phyloP scores from a whole-genome alignment of 1,140 invertebrate genomes.

The Cataglyphis hispanica region DNA sequence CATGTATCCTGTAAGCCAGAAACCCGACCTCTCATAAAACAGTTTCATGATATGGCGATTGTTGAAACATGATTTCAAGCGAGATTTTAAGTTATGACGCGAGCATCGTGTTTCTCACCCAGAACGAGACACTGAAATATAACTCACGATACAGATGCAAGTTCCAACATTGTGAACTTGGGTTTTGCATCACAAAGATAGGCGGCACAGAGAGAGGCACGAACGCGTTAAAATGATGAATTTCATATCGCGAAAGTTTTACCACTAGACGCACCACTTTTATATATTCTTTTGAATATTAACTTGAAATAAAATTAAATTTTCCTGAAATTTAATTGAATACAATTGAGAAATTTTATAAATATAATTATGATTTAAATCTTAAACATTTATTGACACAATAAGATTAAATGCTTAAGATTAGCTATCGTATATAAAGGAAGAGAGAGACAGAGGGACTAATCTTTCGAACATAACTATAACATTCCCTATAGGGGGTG shows the following conservation, averaged over 20 bases:
- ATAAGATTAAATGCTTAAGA: slow-evolving; percentile 13
- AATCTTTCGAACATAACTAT: slow-evolving; percentile 37
- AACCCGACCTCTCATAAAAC: slow-evolving; percentile 53
- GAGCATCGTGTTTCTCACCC: slow-evolving; percentile 49
- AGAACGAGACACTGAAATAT: slow-evolving; percentile 51
- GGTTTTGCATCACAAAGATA: slow-evolving; percentile 15
- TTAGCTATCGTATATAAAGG: background rate
- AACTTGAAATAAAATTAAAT: background rate
- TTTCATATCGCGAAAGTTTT: background rate
- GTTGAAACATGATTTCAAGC: slow-evolving; percentile 48
- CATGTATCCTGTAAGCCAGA: slow-evolving; percentile 8
- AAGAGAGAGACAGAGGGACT: too few relatives aligned
- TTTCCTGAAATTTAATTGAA: background rate
- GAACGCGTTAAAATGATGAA: slow-evolving; percentile 44
- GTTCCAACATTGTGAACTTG: slow-evolving; percentile 25
- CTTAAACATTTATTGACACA: background rate
- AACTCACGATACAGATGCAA: slow-evolving; percentile 26
- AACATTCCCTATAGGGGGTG: background rate
- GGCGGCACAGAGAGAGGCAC: background rate
- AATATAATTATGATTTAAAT: background rate
- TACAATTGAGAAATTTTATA: background rate
- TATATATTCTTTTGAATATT: background rate
- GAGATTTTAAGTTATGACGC: slow-evolving; percentile 47
- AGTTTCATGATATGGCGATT: slow-evolving; percentile 40
- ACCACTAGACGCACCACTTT: background rate